Evolutionary conservation across 2,888 invertebrate genomes (phyloP).

Genomic region (Sesia bembeciformis): DNA sequence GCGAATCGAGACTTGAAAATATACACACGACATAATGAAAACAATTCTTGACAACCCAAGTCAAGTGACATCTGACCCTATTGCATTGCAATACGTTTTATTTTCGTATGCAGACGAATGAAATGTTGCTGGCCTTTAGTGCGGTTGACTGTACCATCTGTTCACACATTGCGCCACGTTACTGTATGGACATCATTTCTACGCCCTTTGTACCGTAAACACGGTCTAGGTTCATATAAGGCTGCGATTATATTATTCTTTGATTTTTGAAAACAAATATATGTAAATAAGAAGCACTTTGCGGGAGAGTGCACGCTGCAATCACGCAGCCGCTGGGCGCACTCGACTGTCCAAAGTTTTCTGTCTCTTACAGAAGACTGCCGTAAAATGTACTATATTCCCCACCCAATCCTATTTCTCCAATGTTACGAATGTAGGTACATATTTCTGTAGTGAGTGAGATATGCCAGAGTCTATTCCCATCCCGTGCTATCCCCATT

Average conservation of each 20-base stretch:
- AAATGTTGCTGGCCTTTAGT: background rate
- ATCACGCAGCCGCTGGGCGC: too few relatives aligned
- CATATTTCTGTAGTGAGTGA: too few relatives aligned
- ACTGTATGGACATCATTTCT: slow-evolving; percentile 31
- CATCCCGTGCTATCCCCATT: too few relatives aligned
- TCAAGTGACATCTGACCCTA: background rate
- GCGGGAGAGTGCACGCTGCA: too few relatives aligned
- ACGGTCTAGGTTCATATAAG: slow-evolving; percentile 26
- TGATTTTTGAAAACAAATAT: too few relatives aligned
- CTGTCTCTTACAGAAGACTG: too few relatives aligned
- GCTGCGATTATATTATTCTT: slow-evolving; percentile 8
- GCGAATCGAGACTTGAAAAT: background rate
- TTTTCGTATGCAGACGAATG: background rate
- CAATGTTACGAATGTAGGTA: too few relatives aligned
- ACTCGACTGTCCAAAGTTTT: too few relatives aligned
- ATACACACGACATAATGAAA: background rate
- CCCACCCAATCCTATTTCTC: too few relatives aligned
- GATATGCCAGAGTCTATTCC: too few relatives aligned
- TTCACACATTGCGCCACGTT: slow-evolving; percentile 28
- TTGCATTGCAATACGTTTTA: background rate
- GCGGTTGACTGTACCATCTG: slow-evolving; percentile 27
- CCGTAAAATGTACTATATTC: too few relatives aligned
- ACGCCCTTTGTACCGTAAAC: slow-evolving; percentile 39
- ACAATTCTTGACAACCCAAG: background rate
- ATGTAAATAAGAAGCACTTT: too few relatives aligned